These are phyloP conservation scores for Hydrochoerus hydrochaeris DNA, from an alignment of 2,113 vertebrate genomes.

Conservation along the genomic window DNA sequence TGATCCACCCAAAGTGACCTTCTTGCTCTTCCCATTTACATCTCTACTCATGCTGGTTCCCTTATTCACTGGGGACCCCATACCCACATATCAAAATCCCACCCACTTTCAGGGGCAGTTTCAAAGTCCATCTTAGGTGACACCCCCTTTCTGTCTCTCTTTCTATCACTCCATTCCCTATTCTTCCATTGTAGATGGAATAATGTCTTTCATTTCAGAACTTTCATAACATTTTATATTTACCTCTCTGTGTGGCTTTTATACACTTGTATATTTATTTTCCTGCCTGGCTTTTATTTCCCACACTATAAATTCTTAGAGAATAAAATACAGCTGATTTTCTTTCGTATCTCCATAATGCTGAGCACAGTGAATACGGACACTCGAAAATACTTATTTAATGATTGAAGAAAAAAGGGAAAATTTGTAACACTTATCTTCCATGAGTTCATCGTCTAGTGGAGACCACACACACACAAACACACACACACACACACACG, in stretches of 20 bases:
- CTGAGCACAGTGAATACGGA: not conserved
- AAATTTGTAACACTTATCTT: not conserved
- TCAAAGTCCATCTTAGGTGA: not conserved
- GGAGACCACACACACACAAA: not conserved
- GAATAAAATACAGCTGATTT: conserved; percentile 27
- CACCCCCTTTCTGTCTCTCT: not conserved
- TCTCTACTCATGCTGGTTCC: not conserved
- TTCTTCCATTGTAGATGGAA: not conserved
- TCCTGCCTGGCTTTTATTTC: not conserved
- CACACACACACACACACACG: not conserved
- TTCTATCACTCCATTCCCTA: not conserved
- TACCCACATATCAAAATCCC: not conserved
- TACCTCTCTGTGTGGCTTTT: not conserved
- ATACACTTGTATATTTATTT: conserved; percentile 30
- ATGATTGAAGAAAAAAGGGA: not conserved
- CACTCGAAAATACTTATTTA: conserved; percentile 27
- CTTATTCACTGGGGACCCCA: not conserved
- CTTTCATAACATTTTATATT: conserved; percentile 26
- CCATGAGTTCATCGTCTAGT: not conserved
- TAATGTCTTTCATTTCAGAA: not conserved
- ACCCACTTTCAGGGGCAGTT: not conserved
- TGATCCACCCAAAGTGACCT: not conserved
- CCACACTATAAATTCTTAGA: conserved; percentile 5
- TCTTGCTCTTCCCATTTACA: not conserved
- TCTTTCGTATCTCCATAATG: conserved; percentile 36